Base-by-base conservation (phyloP, 2,797 vertebrate genomes). In the Oreortyx pictus region DNA sequence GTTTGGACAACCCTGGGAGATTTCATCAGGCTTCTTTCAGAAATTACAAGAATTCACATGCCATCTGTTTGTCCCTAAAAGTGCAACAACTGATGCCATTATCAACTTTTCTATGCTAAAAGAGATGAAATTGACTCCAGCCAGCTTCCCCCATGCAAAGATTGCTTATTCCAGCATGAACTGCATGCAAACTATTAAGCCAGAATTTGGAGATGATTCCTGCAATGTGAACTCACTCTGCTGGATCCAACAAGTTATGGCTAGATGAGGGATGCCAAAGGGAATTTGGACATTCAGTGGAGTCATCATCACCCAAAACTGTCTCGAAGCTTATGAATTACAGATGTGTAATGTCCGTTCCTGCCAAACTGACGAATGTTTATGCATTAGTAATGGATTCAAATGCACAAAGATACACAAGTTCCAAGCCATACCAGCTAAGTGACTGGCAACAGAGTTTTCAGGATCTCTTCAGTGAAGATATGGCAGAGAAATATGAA, bases 31-130 rank as follows among this genome's bases (percentile, higher is more conserved):
- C 86, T 86, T 92, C 89, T 95, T 96, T 96, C 92, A 96, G 92
- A 94, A 93, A 95, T 92, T 84, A 79, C 71, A 94, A 91, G 92
- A 94, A 96, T 95, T 94, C 92, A 89, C 88, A 90, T 95, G 92
- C 92, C 95, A 96, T 96, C 95, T 96, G 94, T 90, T 96, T 96
- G 96, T 86, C 94, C 94, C 94, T 95, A 96, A 96, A 94, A 94
- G 94, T 91, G 88, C 94, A 96, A 93, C 91, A 82, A 96, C 91
- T 79, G 92, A 91, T 96, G 92, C 94, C 88, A 92, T 95, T 96
- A 96, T 91, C 91, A 92, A 91, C 77, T 78, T 83, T 76, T 79
- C 82, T 64, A 65, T 88, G 94, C 88, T 95, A 95, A 96, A 90
- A 94, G 81, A 92, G 92, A 91, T 95, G 92, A 93, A 96, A 96